Conservation (phyloP, 1,140 invertebrate genomes). For the Drosophila kanapiae region DNA sequence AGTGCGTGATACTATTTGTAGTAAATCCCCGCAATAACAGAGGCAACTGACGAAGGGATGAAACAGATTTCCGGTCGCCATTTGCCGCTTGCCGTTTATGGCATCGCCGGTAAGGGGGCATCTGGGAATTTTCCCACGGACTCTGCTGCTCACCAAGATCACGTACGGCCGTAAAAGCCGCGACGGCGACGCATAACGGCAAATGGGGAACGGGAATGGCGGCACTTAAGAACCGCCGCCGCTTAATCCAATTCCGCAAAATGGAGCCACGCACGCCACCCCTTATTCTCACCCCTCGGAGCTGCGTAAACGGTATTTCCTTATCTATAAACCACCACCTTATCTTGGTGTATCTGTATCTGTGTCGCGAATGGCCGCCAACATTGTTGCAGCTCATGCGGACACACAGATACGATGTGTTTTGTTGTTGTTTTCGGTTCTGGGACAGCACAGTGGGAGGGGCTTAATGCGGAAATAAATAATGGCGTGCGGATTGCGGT, state of each 20-base stretch:
- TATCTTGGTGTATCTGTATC: slow-evolving; percentile 8
- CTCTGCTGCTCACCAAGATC: slow-evolving; percentile 54
- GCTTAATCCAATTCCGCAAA: slow-evolving; percentile 69
- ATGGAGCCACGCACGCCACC: slow-evolving; percentile 57
- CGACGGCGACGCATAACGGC: slow-evolving; percentile 38
- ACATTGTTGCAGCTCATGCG: slow-evolving; percentile 58
- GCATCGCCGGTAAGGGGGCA: slow-evolving; percentile 46
- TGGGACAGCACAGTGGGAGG: slow-evolving; percentile 41
- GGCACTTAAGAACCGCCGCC: slow-evolving; percentile 68
- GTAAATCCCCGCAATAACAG: slow-evolving; percentile 25
- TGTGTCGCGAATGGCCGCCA: slow-evolving; percentile 23
- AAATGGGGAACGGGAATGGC: slow-evolving; percentile 60
- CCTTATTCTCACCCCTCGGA: slow-evolving; percentile 7
- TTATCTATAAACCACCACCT: slow-evolving; percentile 37
- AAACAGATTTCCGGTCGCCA: slow-evolving; percentile 62
- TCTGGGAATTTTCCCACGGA: slow-evolving; percentile 34
- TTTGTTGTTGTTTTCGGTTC: slow-evolving; percentile 1
- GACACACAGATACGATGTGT: slow-evolving; percentile 53
- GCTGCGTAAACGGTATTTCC: slow-evolving; percentile 4
- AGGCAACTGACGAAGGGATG: not conserved
- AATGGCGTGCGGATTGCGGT: slow-evolving; percentile 16
- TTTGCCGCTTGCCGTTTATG: slow-evolving; percentile 63
- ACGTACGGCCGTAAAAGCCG: slow-evolving; percentile 66
- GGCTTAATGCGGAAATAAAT: slow-evolving; percentile 27
- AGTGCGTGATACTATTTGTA: slow-evolving; percentile 55